Percentiles rank a stretch among this genome's conserved stretches.
These are phyloP conservation scores for Darevskia mixta DNA, from an alignment of 2,797 vertebrate species.

Conservation along the genomic window DNA sequence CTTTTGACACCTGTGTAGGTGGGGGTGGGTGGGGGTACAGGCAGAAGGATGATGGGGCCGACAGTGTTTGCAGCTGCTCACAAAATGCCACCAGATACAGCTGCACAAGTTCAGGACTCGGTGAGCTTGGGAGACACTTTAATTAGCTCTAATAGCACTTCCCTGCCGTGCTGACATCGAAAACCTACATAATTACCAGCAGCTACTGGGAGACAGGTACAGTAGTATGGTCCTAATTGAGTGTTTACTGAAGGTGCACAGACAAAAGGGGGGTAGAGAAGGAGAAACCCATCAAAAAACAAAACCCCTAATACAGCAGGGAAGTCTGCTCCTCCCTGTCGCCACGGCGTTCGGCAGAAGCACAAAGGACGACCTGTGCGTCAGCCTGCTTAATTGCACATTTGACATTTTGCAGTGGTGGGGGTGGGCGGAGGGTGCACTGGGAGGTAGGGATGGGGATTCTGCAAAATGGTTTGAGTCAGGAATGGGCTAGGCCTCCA, in stretches of 20 bases:
- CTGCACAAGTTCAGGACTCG: conserved; percentile 54
- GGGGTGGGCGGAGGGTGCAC: not conserved
- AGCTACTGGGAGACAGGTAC: conserved; percentile 69
- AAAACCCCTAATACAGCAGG: conserved; percentile 10
- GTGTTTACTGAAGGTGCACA: conserved; percentile 73
- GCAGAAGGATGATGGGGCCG: not conserved
- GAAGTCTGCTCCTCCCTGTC: not conserved
- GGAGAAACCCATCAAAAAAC: not conserved
- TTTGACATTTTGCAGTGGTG: conserved; percentile 25
- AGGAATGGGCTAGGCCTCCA: not conserved
- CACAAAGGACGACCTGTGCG: not conserved
- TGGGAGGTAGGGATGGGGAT: not conserved
- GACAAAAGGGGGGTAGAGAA: not conserved
- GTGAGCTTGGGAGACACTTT: conserved; percentile 43
- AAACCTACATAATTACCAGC: conserved; percentile 77
- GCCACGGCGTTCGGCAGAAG: not conserved
- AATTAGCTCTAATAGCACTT: conserved; percentile 71
- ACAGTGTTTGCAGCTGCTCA: conserved; percentile 44
- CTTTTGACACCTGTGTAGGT: conserved; percentile 12
- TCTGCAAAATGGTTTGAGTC: not conserved
- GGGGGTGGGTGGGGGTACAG: not conserved
- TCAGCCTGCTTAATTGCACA: conserved; percentile 21
- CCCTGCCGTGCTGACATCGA: conserved; percentile 69
- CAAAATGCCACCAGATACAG: conserved; percentile 49
- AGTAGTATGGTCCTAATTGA: conserved; percentile 74